These are phyloP conservation scores for Hirtodrosophila alboralis DNA, from an alignment of 2,888 invertebrate species.

Conservation along the genomic window DNA sequence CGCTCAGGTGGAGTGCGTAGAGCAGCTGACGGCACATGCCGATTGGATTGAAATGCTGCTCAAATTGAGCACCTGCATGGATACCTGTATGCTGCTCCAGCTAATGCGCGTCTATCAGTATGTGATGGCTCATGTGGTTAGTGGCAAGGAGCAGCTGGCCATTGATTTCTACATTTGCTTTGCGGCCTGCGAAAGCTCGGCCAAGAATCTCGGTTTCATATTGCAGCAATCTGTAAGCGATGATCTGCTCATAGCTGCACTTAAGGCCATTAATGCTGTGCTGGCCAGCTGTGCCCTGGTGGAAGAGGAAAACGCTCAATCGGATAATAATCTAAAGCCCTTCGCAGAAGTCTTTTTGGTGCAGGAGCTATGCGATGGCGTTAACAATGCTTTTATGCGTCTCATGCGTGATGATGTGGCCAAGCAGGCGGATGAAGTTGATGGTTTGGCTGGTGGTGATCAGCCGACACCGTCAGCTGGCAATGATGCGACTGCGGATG, in stretches of 20 bases:
- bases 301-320: slow-evolving; percentile 62
- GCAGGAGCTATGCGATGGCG: slow-evolving; percentile 76
- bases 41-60: slow-evolving; percentile 86
- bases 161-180: slow-evolving; percentile 85
- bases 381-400: slow-evolving; percentile 82
- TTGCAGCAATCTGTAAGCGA: slow-evolving; percentile 90
- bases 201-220: slow-evolving; percentile 88
- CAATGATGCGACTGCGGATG: too few relatives aligned
- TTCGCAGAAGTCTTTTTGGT: slow-evolving; percentile 81
- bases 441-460: slow-evolving; percentile 19
- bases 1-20: slow-evolving; percentile 87
- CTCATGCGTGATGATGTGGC: slow-evolving; percentile 68
- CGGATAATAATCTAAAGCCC: slow-evolving; percentile 56
- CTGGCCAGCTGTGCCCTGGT: slow-evolving; percentile 84
- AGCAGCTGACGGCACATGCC: slow-evolving; percentile 86
- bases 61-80: slow-evolving; percentile 86
- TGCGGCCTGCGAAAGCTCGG: slow-evolving; percentile 84
- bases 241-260: slow-evolving; percentile 86
- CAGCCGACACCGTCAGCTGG: slow-evolving; percentile 20
- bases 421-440: slow-evolving; percentile 58
- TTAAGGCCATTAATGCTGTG: slow-evolving; percentile 87
- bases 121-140: slow-evolving; percentile 85
- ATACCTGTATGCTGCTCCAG: slow-evolving; percentile 90
- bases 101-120: slow-evolving; percentile 88
- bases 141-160: slow-evolving; percentile 82